Evolutionary conservation across 2,888 invertebrate species (phyloP).

Genomic region (Tupiocoris notatus): DNA sequence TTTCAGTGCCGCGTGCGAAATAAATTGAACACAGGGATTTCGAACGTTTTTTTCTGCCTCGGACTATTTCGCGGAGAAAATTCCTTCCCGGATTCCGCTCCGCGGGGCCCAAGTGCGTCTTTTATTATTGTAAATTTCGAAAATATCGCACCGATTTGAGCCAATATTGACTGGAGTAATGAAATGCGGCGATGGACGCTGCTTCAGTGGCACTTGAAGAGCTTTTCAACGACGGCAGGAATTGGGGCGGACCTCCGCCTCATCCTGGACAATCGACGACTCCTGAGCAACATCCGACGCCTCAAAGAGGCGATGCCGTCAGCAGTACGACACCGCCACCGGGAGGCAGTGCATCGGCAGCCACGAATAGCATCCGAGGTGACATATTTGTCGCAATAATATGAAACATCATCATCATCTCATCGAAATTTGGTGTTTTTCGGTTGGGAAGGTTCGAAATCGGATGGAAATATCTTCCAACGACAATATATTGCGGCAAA

Average conservation of each 20-base stretch:
- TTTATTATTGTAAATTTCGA: no score
- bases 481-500: no score
- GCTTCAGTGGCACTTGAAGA: slow-evolving; percentile 54
- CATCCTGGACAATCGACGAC: not conserved
- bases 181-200: slow-evolving; percentile 55
- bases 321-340: slow-evolving; percentile 65
- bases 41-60: not conserved
- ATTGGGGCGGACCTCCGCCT: not conserved
- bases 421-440: no score
- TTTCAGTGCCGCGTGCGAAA: not conserved
- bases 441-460: no score
- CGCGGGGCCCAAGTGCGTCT: no score
- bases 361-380: slow-evolving; percentile 69
- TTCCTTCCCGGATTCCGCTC: no score
- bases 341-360: slow-evolving; percentile 55
- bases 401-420: slow-evolving; percentile 1
- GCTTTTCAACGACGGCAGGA: slow-evolving; percentile 54
- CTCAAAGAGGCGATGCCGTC: slow-evolving; percentile 51
- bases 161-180: slow-evolving; percentile 40
- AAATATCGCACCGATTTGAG: not conserved
- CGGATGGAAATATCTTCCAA: no score
- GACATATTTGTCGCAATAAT: slow-evolving; percentile 47
- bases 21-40: not conserved
- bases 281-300: slow-evolving; percentile 12
- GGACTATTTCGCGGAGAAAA: not conserved